Percentiles rank a stretch among this genome's conserved stretches.
Evolutionary conservation across 2,797 vertebrate species (phyloP).

Genomic region (Chiloscyllium punctatum): DNA sequence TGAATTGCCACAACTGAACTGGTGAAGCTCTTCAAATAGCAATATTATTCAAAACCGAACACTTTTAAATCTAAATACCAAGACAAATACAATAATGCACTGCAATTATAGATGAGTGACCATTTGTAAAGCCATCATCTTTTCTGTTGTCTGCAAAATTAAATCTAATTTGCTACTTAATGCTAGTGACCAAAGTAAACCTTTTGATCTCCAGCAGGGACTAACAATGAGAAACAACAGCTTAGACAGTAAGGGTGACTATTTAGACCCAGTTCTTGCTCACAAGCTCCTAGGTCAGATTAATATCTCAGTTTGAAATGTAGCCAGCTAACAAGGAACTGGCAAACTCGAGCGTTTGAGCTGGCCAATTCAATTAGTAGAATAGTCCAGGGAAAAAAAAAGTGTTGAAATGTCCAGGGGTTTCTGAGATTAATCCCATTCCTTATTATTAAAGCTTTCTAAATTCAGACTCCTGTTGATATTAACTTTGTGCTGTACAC

Average conservation of each 20-base stretch:
- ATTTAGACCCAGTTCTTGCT: slow-evolving; percentile 40
- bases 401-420: slow-evolving; percentile 47
- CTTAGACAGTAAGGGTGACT: slow-evolving; percentile 44
- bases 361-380: slow-evolving; percentile 52
- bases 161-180: slow-evolving; percentile 46
- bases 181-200: slow-evolving; percentile 43
- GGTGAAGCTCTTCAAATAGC: neutral
- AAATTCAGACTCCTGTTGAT: neutral
- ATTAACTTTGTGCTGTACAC: neutral
- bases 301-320: slow-evolving; percentile 43
- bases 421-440: slow-evolving; percentile 42
- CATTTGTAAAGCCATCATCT: slow-evolving; percentile 48
- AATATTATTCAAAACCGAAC: neutral
- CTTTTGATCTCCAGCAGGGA: slow-evolving; percentile 43
- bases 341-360: slow-evolving; percentile 52
- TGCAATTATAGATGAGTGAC: slow-evolving; percentile 53
- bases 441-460: slow-evolving; percentile 46
- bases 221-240: slow-evolving; percentile 42
- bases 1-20: neutral
- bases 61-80: neutral
- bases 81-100: neutral
- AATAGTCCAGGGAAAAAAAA: slow-evolving; percentile 55
- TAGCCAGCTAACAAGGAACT: slow-evolving; percentile 42
- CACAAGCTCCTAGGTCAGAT: neutral
- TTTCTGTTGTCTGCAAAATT: slow-evolving; percentile 47